These are phyloP conservation scores for Cottoperca gobio DNA, from an alignment of 2,797 vertebrate species.

Conservation along the genomic window DNA sequence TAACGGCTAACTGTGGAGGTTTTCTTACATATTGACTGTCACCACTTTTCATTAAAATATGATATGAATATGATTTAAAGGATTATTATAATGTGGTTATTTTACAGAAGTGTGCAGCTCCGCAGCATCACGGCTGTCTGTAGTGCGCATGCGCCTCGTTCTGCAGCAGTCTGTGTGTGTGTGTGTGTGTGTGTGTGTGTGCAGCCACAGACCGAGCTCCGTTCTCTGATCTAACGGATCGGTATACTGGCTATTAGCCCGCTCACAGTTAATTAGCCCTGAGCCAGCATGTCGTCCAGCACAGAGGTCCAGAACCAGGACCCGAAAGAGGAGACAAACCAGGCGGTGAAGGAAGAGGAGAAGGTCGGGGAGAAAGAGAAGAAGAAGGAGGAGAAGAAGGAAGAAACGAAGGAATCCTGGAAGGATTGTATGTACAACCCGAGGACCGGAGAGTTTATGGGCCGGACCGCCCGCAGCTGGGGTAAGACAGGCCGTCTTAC, in stretches of 20 bases:
- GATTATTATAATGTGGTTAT: too few relatives aligned
- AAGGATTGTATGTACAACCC: conserved; percentile 60
- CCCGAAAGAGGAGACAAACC: background rate
- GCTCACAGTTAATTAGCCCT: conserved; percentile 38
- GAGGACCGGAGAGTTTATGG: conserved; percentile 61
- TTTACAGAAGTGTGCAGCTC: too few relatives aligned
- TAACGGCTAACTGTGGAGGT: too few relatives aligned
- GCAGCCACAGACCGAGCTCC: too few relatives aligned
- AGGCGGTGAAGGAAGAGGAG: background rate
- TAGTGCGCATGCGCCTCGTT: conserved; percentile 58
- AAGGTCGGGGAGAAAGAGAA: background rate
- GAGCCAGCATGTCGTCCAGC: conserved; percentile 50
- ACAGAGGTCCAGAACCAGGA: conserved; percentile 14
- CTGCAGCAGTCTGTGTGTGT: conserved; percentile 44
- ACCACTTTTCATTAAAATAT: too few relatives aligned
- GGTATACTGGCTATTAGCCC: background rate
- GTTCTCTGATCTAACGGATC: too few relatives aligned
- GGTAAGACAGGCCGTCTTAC: conserved; percentile 42
- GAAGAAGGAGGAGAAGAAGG: background rate
- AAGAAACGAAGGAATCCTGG: conserved; percentile 40
- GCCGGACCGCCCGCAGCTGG: conserved; percentile 65
- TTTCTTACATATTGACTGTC: too few relatives aligned
- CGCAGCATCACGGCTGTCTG: too few relatives aligned
- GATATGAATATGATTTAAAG: too few relatives aligned
- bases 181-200: too few relatives aligned